Evolutionary conservation across 2,797 vertebrate species (phyloP).

Genomic region (Periophthalmus magnuspinnatus): DNA sequence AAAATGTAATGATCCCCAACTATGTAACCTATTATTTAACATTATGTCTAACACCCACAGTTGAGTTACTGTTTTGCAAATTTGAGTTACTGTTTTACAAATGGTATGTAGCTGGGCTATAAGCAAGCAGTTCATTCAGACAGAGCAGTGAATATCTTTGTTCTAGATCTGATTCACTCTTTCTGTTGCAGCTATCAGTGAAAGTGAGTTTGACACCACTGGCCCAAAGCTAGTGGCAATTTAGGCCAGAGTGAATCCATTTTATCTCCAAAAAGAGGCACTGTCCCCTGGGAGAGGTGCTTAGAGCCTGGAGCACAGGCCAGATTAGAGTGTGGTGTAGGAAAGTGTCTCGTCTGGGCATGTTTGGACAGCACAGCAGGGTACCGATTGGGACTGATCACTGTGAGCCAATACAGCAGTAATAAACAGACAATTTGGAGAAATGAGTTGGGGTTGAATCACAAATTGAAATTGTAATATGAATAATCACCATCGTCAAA

Average conservation of each 20-base stretch:
- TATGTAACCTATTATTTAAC: constrained; percentile 13
- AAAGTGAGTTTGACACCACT: constrained; percentile 9
- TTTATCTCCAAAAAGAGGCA: not conserved
- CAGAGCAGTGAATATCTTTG: not conserved
- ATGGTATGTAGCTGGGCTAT: not conserved
- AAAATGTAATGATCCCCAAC: not conserved
- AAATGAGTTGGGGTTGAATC: not conserved
- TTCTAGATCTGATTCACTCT: not conserved
- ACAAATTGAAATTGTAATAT: not conserved
- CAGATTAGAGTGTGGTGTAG: not conserved
- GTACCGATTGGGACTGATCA: not conserved
- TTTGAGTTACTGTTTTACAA: constrained; percentile 2
- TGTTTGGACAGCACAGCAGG: constrained; percentile 13
- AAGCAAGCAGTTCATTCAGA: not conserved
- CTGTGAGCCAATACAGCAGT: not conserved
- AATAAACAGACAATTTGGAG: not conserved
- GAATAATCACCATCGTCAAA: not conserved
- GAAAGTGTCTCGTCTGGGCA: constrained; percentile 20
- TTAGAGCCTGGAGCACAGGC: constrained; percentile 3
- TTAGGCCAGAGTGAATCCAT: constrained; percentile 1
- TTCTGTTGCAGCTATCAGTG: constrained; percentile 5
- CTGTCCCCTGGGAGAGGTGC: constrained; percentile 11
- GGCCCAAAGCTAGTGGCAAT: not conserved
- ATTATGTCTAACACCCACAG: not conserved
- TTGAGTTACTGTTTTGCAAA: constrained; percentile 2